Evolutionary conservation across 2,113 vertebrate species (phyloP).

Genomic region (Brachyistius frenatus): DNA sequence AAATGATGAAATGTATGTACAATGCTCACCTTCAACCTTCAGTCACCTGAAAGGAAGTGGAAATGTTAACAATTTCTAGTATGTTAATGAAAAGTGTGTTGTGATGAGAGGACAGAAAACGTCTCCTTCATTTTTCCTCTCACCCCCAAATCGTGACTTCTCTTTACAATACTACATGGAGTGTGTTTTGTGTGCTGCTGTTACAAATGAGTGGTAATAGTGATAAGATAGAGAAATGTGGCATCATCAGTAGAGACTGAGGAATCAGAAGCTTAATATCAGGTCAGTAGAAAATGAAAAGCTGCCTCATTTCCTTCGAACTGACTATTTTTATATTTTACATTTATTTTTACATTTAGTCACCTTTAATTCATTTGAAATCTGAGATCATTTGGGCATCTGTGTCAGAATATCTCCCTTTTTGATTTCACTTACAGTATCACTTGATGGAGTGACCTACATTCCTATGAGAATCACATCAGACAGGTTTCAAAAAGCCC

Average conservation of each 20-base stretch:
- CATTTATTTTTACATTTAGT: slow-evolving; percentile 13
- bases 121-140: not conserved
- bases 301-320: not conserved
- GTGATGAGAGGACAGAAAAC: not conserved
- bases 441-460: slow-evolving; percentile 54
- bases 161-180: not conserved
- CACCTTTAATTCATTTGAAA: slow-evolving; percentile 24
- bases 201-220: not conserved
- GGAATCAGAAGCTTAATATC: slow-evolving; percentile 6
- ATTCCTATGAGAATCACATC: slow-evolving; percentile 57
- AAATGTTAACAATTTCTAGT: not conserved
- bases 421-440: slow-evolving; percentile 45
- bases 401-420: slow-evolving; percentile 23
- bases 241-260: not conserved
- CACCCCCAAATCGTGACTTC: not conserved
- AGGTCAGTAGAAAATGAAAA: not conserved
- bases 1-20: not conserved
- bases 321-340: too few relatives aligned
- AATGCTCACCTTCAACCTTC: not conserved
- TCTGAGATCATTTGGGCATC: slow-evolving; percentile 9
- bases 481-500: slow-evolving; percentile 24
- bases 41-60: not conserved
- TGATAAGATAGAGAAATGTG: not conserved
- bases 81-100: not conserved
- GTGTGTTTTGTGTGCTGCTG: not conserved